Percentiles rank a stretch among this genome's conserved stretches.
Conservation (phyloP, 2,797 vertebrate genomes). For the Sebastes paucispinis region DNA sequence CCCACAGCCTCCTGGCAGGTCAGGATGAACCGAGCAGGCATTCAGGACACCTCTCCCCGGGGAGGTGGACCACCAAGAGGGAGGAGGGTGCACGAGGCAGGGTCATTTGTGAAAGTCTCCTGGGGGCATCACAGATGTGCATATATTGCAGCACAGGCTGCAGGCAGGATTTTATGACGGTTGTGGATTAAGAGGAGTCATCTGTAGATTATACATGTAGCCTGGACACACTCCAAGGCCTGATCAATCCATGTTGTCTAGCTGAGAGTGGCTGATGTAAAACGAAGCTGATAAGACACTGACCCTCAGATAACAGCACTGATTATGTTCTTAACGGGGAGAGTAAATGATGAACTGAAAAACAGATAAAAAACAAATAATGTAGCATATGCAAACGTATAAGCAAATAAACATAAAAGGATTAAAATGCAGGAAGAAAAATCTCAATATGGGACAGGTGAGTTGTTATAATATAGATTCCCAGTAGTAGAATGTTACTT, state of each 20-base stretch:
- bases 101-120: constrained; percentile 49
- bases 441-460: neutral
- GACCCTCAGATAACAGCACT: constrained; percentile 18
- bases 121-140: constrained; percentile 43
- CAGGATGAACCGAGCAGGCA: constrained; percentile 38
- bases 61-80: constrained; percentile 33
- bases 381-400: neutral
- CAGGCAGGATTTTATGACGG: neutral
- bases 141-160: constrained; percentile 5
- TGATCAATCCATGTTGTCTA: constrained; percentile 21
- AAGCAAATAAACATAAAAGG: neutral
- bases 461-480: neutral
- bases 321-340: constrained; percentile 22
- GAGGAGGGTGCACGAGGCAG: constrained; percentile 23
- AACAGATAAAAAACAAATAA: neutral
- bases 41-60: constrained; percentile 23
- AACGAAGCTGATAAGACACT: constrained; percentile 29
- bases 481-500: neutral
- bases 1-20: constrained; percentile 35
- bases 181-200: constrained; percentile 23
- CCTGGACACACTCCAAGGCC: constrained; percentile 16
- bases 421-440: neutral
- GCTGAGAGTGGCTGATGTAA: constrained; percentile 10
- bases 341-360: constrained; percentile 12
- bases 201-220: constrained; percentile 34